Evolutionary conservation across 92 coral and sea anemone genomes (phyloP).

Genomic region (Umimayanthus kanabou): DNA sequence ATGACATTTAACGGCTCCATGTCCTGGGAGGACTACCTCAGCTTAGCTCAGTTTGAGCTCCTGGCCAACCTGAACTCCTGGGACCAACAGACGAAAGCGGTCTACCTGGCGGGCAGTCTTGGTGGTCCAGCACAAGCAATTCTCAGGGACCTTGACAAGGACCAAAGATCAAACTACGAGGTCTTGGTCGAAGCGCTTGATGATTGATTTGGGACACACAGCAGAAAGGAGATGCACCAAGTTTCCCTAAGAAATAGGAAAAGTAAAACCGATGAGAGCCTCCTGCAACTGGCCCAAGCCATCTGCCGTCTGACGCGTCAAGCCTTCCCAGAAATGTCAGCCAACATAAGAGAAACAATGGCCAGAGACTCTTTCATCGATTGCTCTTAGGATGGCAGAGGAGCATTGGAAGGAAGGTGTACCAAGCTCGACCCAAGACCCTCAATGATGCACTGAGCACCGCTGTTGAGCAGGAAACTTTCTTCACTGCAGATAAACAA

Average conservation of each 20-base stretch:
- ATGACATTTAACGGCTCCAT: conserved; percentile 39
- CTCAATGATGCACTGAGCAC: neutral
- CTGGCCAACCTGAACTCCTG: conserved; percentile 48
- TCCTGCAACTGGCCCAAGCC: conserved; percentile 55
- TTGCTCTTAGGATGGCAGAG: conserved; percentile 43
- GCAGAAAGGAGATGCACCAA: conserved; percentile 37
- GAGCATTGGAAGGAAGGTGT: conserved; percentile 45
- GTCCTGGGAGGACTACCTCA: conserved; percentile 62
- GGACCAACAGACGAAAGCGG: conserved; percentile 40
- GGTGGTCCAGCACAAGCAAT: conserved; percentile 56
- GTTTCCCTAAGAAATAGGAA: conserved; percentile 32
- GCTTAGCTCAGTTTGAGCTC: conserved; percentile 57
- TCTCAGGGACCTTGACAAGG: conserved; percentile 50
- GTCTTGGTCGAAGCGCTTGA: conserved; percentile 37
- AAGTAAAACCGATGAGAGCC: conserved; percentile 36
- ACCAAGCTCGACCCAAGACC: conserved; percentile 45
- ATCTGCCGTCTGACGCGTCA: conserved; percentile 36
- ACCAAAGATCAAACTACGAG: conserved; percentile 28
- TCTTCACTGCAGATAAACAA: conserved; percentile 41
- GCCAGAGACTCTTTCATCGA: conserved; percentile 46
- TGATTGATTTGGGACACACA: conserved; percentile 45
- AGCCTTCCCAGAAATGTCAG: conserved; percentile 40
- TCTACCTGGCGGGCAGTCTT: conserved; percentile 56
- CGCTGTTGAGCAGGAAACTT: conserved; percentile 47
- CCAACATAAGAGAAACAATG: conserved; percentile 24